These are phyloP conservation scores for Poecilia velifera DNA, from an alignment of 2,797 vertebrate genomes.

Conservation along the genomic window DNA sequence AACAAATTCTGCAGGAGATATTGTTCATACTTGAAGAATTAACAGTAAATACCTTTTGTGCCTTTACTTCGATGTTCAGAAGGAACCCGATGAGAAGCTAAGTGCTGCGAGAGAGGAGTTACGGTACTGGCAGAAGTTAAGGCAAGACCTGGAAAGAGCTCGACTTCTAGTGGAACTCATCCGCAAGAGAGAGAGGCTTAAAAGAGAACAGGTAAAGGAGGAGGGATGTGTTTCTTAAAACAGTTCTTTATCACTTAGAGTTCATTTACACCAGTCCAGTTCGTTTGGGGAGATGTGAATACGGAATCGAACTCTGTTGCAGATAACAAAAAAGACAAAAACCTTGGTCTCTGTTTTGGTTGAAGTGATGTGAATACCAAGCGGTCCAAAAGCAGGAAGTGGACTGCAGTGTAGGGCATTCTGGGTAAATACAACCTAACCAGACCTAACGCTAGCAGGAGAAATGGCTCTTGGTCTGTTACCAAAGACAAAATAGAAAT, in stretches of 20 bases:
- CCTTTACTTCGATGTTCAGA: constrained; percentile 74
- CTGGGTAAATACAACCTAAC: too few species aligned
- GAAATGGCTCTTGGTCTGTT: too few species aligned
- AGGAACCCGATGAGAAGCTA: constrained; percentile 91
- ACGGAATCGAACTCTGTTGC: too few species aligned
- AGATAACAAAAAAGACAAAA: too few species aligned
- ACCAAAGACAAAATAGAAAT: too few species aligned
- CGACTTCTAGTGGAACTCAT: constrained; percentile 95
- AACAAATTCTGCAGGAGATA: background rate
- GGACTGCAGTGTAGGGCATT: too few species aligned
- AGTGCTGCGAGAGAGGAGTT: constrained; percentile 93
- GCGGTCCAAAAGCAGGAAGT: too few species aligned
- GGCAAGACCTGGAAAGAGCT: constrained; percentile 95
- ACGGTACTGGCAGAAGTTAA: constrained; percentile 97
- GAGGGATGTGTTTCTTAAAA: background rate
- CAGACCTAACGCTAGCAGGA: too few species aligned
- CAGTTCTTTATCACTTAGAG: background rate
- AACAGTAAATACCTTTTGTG: background rate
- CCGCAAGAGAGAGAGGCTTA: constrained; percentile 81
- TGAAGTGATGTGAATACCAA: too few species aligned
- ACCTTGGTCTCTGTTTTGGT: too few species aligned
- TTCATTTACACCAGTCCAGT: too few species aligned
- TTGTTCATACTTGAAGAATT: background rate
- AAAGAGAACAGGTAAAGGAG: constrained; percentile 87
- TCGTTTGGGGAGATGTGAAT: too few species aligned